phyloP scores from a whole-genome alignment of 2,888 invertebrate species.

The Linnaemya tessellans region DNA sequence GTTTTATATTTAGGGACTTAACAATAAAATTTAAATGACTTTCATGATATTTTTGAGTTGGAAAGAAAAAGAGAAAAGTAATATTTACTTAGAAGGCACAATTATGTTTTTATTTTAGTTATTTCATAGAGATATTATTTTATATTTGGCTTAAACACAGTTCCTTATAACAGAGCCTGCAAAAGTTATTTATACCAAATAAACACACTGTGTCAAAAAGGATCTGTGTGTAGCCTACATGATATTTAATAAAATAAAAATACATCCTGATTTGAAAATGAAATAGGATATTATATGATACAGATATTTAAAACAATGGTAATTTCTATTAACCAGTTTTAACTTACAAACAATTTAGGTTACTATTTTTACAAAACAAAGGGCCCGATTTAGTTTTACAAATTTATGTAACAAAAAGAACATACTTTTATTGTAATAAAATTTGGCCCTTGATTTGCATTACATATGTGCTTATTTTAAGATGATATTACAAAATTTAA shows the following conservation, averaged over 20 bases:
- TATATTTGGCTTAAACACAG: background rate
- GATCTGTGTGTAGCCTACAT: slow-evolving; percentile 34
- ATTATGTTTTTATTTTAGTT: slow-evolving; percentile 57
- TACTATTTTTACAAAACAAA: background rate
- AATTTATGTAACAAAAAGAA: background rate
- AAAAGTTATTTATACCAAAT: background rate
- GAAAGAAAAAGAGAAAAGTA: slow-evolving; percentile 49
- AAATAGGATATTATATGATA: slow-evolving; percentile 54
- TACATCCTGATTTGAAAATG: slow-evolving; percentile 8
- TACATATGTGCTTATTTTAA: background rate
- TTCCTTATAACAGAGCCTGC: slow-evolving; percentile 8
- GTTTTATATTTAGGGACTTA: slow-evolving; percentile 16
- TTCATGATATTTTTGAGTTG: slow-evolving; percentile 50
- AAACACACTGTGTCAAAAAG: background rate
- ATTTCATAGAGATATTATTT: slow-evolving; percentile 72
- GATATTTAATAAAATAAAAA: background rate
- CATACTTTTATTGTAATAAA: background rate
- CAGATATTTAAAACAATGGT: slow-evolving; percentile 6
- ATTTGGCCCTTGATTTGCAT: background rate
- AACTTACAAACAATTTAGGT: background rate
- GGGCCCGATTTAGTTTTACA: background rate
- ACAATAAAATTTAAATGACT: slow-evolving; percentile 45
- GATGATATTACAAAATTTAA: background rate
- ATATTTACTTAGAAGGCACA: slow-evolving; percentile 72
- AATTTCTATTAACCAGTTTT: slow-evolving; percentile 5